Evolutionary conservation across 2,888 invertebrate species (phyloP), one percentile per base, ranked within the genome.

Genomic region (Synanthedon tipuliformis): DNA sequence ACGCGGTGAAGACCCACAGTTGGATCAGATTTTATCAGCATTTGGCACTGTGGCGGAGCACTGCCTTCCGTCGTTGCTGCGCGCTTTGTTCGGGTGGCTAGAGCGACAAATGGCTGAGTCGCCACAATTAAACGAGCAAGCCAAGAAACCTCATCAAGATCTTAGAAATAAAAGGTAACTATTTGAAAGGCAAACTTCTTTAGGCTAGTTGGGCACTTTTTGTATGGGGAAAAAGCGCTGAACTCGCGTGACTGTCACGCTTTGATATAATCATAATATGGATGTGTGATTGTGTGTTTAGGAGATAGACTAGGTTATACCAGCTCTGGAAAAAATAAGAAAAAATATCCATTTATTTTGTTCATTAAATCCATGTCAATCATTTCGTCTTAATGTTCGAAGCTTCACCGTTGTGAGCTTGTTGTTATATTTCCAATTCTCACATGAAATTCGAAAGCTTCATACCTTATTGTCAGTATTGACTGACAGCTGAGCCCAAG

Each of bases 1-100:
- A 84, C 90, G 98, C 59, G 98, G 98, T 10, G 99, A 99, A 87
- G 99, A 99, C 85, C 87, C 92, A 8, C 95, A 97, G 63, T 94
- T 99, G 70, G 99, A 99, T 81, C 97, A 98, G 81, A 89, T 99
- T 48, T 83, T 98, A 50, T 94, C 93, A 52, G 95, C 97, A 0
- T 93, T 99, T 68, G 96, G 97, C 13, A 94, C 95, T 10, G 97
- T 98, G 3, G 97, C 98, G 1, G 99, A 99, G 75, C 97, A 99
- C 75, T 98, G 98, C 78, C 86, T 99, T 59, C 99, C 99, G 0
- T 98, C 99, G 3, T 89, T 99, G 58, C 85, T 99, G 59, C 89
- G 93, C 54, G 97, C 98, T 2, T 85, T 99, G 50, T 95, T 98
- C 74, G 94, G 95, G 15, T 99, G 99, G 99, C 95, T 97, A 65